Base-by-base conservation (phyloP, 2,113 vertebrate species). In the Gopherus evgoodei region DNA sequence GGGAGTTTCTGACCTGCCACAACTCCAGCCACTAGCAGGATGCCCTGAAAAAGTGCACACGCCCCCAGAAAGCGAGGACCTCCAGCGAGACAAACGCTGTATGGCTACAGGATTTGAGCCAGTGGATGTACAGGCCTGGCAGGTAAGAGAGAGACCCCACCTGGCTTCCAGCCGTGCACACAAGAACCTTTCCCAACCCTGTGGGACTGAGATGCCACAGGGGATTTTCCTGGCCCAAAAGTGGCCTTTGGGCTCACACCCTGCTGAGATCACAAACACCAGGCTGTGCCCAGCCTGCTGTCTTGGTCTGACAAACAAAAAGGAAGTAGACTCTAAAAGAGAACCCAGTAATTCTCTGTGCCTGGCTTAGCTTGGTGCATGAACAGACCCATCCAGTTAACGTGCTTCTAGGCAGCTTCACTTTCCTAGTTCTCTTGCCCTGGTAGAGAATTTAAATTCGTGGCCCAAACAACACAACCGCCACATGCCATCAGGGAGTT, bases 71-170 rank as follows among this genome's bases (percentile, higher is more conserved):
- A 5, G 0, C 38, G 54, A 44, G 42, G 38, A 44, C 22, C 22
- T 24, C n/a, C 3, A 44, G 42, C 69, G 21, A 44, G 42, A 44
- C 38, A 24, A 42, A 27, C 3, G 11, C 38, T 24, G 16, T 16
- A 3, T 8, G 25, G 75, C 11, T 11, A 25, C 22, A 76, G 72
- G 38, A 44, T 12, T 27, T 27, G 21, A 42, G 17, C 11, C 50
- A 5, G n/a, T 1, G 2, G 59, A 56, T 16, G 31, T 1, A 0
- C 42, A 87, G 52, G 0, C 24, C 8, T 76, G 4, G 83, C 10
- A 0, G 0, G 0, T 0, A 29, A 56, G 69, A 25, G 16, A 84
- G 44, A 80, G 49, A 49, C 82, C 21, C 29, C 59, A 49, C 0
- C 21, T 17, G 42, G 42, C 7, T 13, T 5, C 1, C 0, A 47